These are phyloP conservation scores for Punctoribates punctum DNA, from an alignment of 2,888 invertebrate species.

Conservation along the genomic window DNA sequence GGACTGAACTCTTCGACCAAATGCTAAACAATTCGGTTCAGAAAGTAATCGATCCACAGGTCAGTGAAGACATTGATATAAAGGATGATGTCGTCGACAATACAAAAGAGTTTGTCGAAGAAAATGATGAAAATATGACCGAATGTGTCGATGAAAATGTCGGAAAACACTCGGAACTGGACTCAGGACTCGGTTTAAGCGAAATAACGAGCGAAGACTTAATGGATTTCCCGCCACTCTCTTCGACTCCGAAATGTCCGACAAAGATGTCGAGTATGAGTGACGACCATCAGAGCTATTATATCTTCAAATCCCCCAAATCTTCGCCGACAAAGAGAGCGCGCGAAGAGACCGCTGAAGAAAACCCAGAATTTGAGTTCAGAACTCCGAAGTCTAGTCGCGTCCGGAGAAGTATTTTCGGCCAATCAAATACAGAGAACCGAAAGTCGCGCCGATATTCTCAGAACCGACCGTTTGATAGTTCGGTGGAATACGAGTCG, in stretches of 20 bases:
- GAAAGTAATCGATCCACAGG: background rate
- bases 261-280: background rate
- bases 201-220: slow-evolving; percentile 32
- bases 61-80: background rate
- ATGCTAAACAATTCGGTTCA: background rate
- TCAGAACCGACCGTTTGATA: slow-evolving; percentile 28
- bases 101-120: background rate
- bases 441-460: background rate
- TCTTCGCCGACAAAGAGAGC: slow-evolving; percentile 12
- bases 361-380: background rate
- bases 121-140: background rate
- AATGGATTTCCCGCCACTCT: background rate
- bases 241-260: slow-evolving; percentile 11
- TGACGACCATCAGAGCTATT: background rate
- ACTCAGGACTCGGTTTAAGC: slow-evolving; percentile 28
- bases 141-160: slow-evolving; percentile 4
- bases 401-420: slow-evolving; percentile 31
- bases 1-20: slow-evolving; percentile 22
- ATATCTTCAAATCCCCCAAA: slow-evolving; percentile 30
- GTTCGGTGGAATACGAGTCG: slow-evolving; percentile 51
- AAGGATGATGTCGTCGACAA: background rate
- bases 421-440: background rate
- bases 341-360: background rate
- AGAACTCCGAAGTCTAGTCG: slow-evolving; percentile 31
- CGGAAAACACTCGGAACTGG: background rate